Evolutionary conservation across 2,113 vertebrate species (phyloP).

Genomic region (Mustela lutreola): DNA sequence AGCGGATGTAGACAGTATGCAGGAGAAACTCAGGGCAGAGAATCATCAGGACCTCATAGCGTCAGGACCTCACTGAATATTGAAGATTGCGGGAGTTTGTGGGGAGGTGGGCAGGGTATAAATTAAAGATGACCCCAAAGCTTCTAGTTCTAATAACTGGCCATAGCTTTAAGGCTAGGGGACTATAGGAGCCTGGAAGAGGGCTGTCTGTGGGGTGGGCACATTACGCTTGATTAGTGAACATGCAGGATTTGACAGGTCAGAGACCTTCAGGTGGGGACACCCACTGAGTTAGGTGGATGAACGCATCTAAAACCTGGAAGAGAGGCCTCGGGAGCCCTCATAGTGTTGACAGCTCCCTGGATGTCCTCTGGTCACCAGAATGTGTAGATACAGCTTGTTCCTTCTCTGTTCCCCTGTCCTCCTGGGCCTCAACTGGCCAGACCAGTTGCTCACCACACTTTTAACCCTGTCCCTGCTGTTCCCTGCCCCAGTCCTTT

Average conservation of each 20-base stretch:
- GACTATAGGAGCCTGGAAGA: not conserved
- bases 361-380: rapidly evolving
- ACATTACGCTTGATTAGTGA: not conserved
- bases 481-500: not conserved
- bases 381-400: rapidly evolving
- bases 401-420: not conserved
- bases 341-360: rapidly evolving
- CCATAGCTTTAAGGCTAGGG: not conserved
- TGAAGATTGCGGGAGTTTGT: not conserved
- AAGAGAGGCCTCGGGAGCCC: not conserved
- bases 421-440: not conserved
- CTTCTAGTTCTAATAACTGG: not conserved
- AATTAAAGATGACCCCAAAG: not conserved
- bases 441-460: not conserved
- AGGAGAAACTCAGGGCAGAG: not conserved
- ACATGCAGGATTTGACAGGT: not conserved
- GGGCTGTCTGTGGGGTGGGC: not conserved
- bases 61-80: too few relatives aligned
- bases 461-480: not conserved
- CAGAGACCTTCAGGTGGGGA: not conserved
- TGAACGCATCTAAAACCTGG: not conserved
- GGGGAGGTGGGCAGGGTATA: not conserved
- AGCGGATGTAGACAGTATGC: not conserved
- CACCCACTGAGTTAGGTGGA: not conserved
- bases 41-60: not conserved